Evolutionary conservation across 2,888 invertebrate species (phyloP).

Genomic region (Isoperla grammatica): DNA sequence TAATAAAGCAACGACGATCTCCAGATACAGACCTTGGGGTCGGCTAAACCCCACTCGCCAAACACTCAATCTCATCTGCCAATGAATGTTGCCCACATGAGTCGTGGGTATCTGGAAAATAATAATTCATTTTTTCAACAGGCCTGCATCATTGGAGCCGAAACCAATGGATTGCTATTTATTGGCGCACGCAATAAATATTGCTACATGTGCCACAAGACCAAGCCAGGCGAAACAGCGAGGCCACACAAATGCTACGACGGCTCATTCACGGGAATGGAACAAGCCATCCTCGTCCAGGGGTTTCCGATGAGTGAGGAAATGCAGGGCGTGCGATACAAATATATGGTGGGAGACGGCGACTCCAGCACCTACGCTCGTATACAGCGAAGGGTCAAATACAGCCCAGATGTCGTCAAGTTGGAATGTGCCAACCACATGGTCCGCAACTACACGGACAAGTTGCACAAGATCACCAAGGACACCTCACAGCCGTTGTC

Average conservation of each 20-base stretch:
- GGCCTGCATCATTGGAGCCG: slow-evolving; percentile 14
- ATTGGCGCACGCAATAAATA: slow-evolving; percentile 1
- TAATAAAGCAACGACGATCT: too few species aligned
- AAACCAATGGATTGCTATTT: background rate
- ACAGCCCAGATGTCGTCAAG: slow-evolving; percentile 25
- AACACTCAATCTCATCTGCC: too few species aligned
- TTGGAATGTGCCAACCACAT: slow-evolving; percentile 30
- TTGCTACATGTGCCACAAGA: slow-evolving; percentile 13
- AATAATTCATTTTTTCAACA: background rate
- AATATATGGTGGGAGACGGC: slow-evolving; percentile 29
- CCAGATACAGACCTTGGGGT: too few species aligned
- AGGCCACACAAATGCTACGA: background rate
- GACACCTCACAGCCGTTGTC: background rate
- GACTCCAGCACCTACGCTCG: slow-evolving; percentile 27
- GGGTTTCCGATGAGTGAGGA: slow-evolving; percentile 7
- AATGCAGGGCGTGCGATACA: slow-evolving; percentile 1
- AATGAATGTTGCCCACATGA: too few species aligned
- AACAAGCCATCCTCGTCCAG: background rate
- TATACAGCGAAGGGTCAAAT: slow-evolving; percentile 20
- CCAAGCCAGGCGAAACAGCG: background rate
- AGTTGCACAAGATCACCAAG: slow-evolving; percentile 11
- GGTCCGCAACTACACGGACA: slow-evolving; percentile 18
- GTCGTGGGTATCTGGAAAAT: background rate
- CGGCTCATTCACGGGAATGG: slow-evolving; percentile 16
- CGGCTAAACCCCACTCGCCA: too few species aligned